phyloP scores from a whole-genome alignment of 2,113 vertebrate genomes.

The Chroicocephalus ridibundus region DNA sequence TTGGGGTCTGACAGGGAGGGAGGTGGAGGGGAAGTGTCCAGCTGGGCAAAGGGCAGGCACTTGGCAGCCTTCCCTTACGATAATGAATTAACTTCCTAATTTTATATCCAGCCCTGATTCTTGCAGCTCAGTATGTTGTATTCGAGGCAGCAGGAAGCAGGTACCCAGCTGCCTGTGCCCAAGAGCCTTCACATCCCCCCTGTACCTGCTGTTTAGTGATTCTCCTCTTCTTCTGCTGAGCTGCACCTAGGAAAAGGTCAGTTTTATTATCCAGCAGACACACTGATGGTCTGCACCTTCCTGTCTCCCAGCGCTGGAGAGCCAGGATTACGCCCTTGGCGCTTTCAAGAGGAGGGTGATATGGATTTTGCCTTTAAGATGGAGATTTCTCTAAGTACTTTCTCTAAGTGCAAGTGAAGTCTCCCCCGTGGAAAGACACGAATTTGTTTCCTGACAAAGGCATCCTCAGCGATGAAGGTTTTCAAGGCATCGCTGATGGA shows the following conservation, averaged over 20 bases:
- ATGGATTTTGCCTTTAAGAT: background rate
- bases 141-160: background rate
- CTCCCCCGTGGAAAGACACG: background rate
- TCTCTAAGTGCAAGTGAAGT: background rate
- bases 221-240: background rate
- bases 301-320: background rate
- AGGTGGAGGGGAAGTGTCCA: background rate
- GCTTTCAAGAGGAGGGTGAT: background rate
- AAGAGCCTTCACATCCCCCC: no score
- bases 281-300: background rate
- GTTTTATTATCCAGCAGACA: no score
- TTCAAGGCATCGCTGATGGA: background rate
- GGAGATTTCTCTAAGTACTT: background rate
- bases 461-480: background rate
- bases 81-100: background rate
- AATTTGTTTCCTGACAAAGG: background rate
- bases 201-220: background rate
- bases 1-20: background rate
- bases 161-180: background rate
- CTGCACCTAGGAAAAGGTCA: background rate
- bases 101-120: fast-evolving
- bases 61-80: background rate
- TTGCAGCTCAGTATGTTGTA: background rate
- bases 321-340: fast-evolving
- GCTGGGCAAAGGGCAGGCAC: background rate